These are phyloP conservation scores for Pycnomerus fuliginosus DNA, from an alignment of 2,888 invertebrate genomes.

Conservation along the genomic window DNA sequence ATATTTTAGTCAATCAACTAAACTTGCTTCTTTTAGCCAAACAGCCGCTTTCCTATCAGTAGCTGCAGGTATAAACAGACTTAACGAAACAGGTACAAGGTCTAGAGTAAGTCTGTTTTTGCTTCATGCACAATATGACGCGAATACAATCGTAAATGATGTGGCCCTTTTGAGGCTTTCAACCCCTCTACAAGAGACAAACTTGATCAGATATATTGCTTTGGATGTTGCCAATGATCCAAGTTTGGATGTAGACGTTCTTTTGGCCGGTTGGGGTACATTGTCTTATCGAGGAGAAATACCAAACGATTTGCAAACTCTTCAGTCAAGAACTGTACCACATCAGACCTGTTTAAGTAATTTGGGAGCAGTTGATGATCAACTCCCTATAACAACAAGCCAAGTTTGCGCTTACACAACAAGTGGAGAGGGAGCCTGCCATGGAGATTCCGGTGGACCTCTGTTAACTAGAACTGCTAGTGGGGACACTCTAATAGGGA, in stretches of 20 bases:
- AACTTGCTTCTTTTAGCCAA: neutral
- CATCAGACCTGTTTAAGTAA: slow-evolving; percentile 2
- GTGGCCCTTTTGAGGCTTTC: slow-evolving; percentile 53
- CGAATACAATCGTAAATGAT: slow-evolving; percentile 47
- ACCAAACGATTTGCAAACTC: slow-evolving; percentile 59
- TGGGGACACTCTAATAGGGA: slow-evolving; percentile 34
- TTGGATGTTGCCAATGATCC: slow-evolving; percentile 46
- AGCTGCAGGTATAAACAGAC: slow-evolving; percentile 55
- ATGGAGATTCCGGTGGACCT: slow-evolving; percentile 61
- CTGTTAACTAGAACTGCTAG: slow-evolving; percentile 43
- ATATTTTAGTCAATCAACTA: neutral
- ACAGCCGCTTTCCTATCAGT: slow-evolving; percentile 36
- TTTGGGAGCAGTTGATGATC: neutral
- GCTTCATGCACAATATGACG: slow-evolving; percentile 53
- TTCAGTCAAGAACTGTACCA: slow-evolving; percentile 53
- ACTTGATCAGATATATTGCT: slow-evolving; percentile 49
- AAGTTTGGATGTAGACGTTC: slow-evolving; percentile 49
- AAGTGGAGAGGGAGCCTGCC: slow-evolving; percentile 59
- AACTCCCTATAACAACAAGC: neutral
- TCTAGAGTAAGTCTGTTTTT: slow-evolving; percentile 50
- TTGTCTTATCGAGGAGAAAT: slow-evolving; percentile 57
- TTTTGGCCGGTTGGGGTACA: slow-evolving; percentile 40
- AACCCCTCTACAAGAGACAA: slow-evolving; percentile 37
- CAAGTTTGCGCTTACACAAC: slow-evolving; percentile 61
- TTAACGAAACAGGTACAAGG: slow-evolving; percentile 53